Evolutionary conservation across 1,140 invertebrate species (phyloP), one percentile per base, ranked within the genome.

Genomic region (Zaprionus vittiger): DNA sequence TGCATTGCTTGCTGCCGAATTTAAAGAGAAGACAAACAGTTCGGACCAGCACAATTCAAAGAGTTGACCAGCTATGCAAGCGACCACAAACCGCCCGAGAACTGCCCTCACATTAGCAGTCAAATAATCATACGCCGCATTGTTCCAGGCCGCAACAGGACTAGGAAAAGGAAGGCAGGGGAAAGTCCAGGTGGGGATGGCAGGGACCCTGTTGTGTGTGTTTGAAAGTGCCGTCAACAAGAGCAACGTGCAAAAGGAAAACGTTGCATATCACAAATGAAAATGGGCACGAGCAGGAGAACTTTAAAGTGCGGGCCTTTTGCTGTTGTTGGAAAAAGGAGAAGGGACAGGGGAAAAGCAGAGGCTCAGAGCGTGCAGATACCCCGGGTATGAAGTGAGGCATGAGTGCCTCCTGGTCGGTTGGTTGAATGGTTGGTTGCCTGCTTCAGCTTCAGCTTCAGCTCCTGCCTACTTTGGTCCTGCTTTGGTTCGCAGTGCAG

Each of bases 71-170:
- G 47, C 70, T 75, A 60, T 61, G 67, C 70, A 65, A 61, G 63
- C 49, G 70, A 55, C 65, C 69, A 66, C 77, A 73, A 79, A 57
- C 81, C 70, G 55, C 28, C 56, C 63, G 31, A 71, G 66, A 71
- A 77, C 54, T 80, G 67, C 41, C 72, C 72, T 70, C 78, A 84
- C 80, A 84, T 84, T 79, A 81, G 57, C 79, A 75, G 67, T 68
- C 69, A 63, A 73, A 79, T 81, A 86, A 81, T 80, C 83, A 89
- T 89, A 79, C 67, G 84, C 84, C 81, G 84, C 84, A 89, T 89
- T 89, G 84, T 89, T 59, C 75, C 44, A 57, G 61, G 41, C 55
- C 38, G 38, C 54, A n/a, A 22, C 12, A 37, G 22, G 12, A 15
- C 49, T n/a, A 37, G 14, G 52, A 0, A 5, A 1, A 17, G n/a